Evolutionary conservation across 2,113 vertebrate species (phyloP).

Genomic region (Gallinago undulata): DNA sequence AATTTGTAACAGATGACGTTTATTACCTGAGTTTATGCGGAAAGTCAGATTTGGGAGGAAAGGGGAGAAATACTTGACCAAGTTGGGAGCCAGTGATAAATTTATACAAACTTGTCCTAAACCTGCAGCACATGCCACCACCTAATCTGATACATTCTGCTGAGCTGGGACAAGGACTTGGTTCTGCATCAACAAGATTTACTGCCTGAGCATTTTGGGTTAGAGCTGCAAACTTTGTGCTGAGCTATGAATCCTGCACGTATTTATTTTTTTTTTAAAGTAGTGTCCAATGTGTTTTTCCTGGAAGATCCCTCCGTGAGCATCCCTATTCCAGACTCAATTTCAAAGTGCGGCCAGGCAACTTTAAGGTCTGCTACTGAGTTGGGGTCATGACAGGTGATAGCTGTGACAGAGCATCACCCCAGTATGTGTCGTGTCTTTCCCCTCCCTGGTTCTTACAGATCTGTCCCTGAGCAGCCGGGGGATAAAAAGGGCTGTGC

Average conservation of each 20-base stretch:
- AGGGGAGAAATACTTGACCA: not conserved
- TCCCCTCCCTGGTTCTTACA: not conserved
- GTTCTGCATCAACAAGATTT: not conserved
- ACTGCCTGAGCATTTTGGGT: not conserved
- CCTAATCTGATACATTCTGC: not conserved
- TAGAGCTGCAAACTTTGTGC: not conserved
- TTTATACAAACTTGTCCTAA: not conserved
- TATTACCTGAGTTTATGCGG: conserved; percentile 15
- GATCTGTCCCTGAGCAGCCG: not conserved
- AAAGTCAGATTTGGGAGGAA: not conserved
- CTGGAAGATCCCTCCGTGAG: not conserved
- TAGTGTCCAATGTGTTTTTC: not conserved
- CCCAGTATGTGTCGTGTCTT: not conserved
- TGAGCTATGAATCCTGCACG: not conserved
- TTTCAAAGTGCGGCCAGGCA: not conserved
- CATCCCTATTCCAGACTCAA: not conserved
- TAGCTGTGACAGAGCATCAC: not conserved
- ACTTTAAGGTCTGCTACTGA: not conserved
- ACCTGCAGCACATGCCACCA: not conserved
- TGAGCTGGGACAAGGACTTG: not conserved
- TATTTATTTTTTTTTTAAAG: not conserved
- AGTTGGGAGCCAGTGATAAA: not conserved
- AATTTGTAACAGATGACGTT: conserved; percentile 34
- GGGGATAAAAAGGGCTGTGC: not conserved
- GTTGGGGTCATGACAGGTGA: not conserved